Percentiles rank a stretch among this genome's conserved stretches.
Conservation (phyloP, 2,113 vertebrate genomes). For the Elephantulus edwardii region DNA sequence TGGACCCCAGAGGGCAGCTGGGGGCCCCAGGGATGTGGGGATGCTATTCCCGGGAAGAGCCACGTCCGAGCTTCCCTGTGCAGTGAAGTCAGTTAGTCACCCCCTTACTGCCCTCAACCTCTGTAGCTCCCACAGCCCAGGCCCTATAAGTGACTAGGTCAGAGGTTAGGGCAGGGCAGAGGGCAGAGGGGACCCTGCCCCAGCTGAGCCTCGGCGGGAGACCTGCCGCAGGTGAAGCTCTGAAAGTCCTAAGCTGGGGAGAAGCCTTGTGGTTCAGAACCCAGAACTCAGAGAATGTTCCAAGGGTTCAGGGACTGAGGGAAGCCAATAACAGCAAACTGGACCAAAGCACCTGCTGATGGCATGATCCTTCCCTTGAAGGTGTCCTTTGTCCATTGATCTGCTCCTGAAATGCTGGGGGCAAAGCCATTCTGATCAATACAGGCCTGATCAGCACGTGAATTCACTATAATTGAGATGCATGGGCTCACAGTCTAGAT, state of each 20-base stretch:
- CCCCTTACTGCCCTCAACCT: neutral
- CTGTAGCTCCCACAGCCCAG: neutral
- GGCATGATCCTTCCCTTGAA: neutral
- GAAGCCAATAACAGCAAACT: neutral
- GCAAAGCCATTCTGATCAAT: neutral
- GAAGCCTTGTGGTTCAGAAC: neutral
- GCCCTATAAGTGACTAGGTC: neutral
- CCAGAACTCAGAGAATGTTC: accelerated
- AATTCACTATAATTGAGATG: accelerated
- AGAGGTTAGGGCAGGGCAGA: neutral
- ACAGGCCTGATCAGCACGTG: neutral
- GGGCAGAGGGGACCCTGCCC: neutral
- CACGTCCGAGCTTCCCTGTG: neutral
- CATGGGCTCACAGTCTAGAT: too few species aligned
- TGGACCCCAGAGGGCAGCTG: neutral
- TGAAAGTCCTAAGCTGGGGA: neutral
- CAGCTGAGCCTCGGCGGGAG: neutral
- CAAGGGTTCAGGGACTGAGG: neutral
- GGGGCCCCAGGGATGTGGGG: neutral
- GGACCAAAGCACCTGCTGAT: neutral
- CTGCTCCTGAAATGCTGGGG: neutral
- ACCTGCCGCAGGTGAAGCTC: neutral
- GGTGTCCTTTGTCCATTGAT: neutral
- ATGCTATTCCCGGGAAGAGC: neutral
- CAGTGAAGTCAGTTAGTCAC: neutral